These are phyloP conservation scores for Percina caprodes DNA, from an alignment of 2,113 vertebrate species.

Conservation along the genomic window DNA sequence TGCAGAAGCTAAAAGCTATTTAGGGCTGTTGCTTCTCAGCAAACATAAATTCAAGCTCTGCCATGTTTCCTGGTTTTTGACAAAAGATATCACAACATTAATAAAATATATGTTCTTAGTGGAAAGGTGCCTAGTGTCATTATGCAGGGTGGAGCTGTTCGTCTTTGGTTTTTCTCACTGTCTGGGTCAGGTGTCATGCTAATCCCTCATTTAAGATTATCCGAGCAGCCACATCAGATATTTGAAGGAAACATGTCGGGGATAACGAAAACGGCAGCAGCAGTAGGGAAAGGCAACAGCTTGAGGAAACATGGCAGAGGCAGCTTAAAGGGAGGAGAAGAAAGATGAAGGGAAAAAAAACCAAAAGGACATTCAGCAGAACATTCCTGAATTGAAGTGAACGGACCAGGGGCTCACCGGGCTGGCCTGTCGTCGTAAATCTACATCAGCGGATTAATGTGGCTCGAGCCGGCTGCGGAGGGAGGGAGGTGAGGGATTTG, in stretches of 20 bases:
- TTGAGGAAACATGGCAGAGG: background rate
- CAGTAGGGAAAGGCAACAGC: background rate
- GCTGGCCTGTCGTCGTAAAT: constrained; percentile 56
- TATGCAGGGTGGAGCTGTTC: background rate
- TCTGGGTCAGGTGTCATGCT: constrained; percentile 43
- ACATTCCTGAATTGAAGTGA: constrained; percentile 50
- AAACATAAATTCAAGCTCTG: background rate
- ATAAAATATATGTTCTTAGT: background rate
- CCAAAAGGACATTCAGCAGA: constrained; percentile 61
- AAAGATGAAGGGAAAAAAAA: background rate
- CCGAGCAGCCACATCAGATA: constrained; percentile 18
- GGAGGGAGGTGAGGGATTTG: constrained; percentile 37
- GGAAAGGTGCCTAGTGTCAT: background rate
- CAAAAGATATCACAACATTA: background rate
- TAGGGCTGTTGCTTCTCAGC: background rate
- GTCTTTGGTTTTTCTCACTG: background rate
- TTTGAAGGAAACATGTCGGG: constrained; percentile 10
- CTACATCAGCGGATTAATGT: constrained; percentile 65
- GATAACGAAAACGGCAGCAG: constrained; percentile 9
- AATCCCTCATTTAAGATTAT: constrained; percentile 61
- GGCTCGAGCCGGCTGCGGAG: constrained; percentile 30
- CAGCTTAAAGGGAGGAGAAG: constrained; percentile 6
- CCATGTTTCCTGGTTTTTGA: background rate
- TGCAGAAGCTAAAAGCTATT: constrained; percentile 1
- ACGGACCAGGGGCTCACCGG: constrained; percentile 50